Base-by-base conservation (phyloP, 2,888 invertebrate species). In the Boloria selene region DNA sequence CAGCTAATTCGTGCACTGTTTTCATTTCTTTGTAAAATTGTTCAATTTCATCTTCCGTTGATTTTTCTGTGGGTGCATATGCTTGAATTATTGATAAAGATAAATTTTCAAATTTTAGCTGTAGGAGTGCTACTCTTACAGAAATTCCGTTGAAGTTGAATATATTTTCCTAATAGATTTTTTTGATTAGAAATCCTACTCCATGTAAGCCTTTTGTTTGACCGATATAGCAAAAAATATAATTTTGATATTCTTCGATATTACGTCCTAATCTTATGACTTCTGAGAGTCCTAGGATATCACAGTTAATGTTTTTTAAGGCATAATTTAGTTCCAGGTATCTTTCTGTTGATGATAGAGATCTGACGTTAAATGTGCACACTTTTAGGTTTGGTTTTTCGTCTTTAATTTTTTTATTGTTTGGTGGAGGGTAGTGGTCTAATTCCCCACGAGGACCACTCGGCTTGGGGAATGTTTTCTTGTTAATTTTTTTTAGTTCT, bases 391-490 rank as follows among this genome's bases (percentile, higher is more conserved):
- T 55, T 49, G 44, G 10, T 63, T 62, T 38, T 38, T 31, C 13
- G 44, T 55, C 5, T 61, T 14, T 26, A 61, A 22, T 22, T 13
- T 10, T 31, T 54, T 16, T 45, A 51, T 38, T 44, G 50, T 63
- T 60, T 55, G 54, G 17, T 65, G 60, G 68, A 65, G 68, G 68
- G 70, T 71, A 18, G 60, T 55, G 49, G 70, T 67, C 70, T 64
- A 54, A 63, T 69, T 69, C 62, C 69, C 67, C 68, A 71, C 70
- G 68, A 64, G 63, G 54, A 67, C 64, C 31, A 69, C 2, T 22
- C 22, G 22, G 22, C 22, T 22, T 22, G 22, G 22, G 22, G 22
- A 22, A 22, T 22, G 22, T 58, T 26, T 61, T 56, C 26, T 69
- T 66, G 69, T 64, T 60, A 26, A 49, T 64, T 13, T 22, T 55